Percentiles rank a stretch among this genome's conserved stretches.
Evolutionary conservation across 2,797 vertebrate species (phyloP).

Genomic region (Sebastes itinus): DNA sequence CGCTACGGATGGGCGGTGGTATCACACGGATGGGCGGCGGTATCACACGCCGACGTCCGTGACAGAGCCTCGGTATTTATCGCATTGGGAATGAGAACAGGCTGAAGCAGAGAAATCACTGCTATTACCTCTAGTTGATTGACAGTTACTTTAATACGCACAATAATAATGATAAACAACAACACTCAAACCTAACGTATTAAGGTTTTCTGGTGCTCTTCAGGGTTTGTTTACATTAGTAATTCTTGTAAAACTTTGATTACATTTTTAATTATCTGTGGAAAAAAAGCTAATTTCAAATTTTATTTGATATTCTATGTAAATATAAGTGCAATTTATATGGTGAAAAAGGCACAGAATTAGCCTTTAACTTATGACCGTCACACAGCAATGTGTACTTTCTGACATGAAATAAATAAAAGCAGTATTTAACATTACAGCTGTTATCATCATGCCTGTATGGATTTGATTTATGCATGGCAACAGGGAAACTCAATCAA

Average conservation of each 20-base stretch:
- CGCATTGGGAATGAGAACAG: no score
- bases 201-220: neutral
- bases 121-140: neutral
- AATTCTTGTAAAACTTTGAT: neutral
- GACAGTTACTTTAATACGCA: neutral
- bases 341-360: neutral
- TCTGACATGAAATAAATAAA: neutral
- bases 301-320: neutral
- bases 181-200: neutral
- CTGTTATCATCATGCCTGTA: neutral
- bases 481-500: conserved; percentile 54
- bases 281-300: neutral
- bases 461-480: conserved; percentile 50
- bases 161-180: neutral
- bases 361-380: neutral
- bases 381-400: neutral
- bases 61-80: no score
- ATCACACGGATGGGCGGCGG: no score
- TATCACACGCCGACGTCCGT: no score
- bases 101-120: neutral
- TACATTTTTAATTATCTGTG: neutral
- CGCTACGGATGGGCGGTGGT: no score
- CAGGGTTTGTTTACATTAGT: neutral
- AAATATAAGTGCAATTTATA: neutral
- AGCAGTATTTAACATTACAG: neutral